Evolutionary conservation across 92 coral and sea anemone species (phyloP), one percentile per base, ranked within the genome.

Genomic region (Epizoanthus stellaris): DNA sequence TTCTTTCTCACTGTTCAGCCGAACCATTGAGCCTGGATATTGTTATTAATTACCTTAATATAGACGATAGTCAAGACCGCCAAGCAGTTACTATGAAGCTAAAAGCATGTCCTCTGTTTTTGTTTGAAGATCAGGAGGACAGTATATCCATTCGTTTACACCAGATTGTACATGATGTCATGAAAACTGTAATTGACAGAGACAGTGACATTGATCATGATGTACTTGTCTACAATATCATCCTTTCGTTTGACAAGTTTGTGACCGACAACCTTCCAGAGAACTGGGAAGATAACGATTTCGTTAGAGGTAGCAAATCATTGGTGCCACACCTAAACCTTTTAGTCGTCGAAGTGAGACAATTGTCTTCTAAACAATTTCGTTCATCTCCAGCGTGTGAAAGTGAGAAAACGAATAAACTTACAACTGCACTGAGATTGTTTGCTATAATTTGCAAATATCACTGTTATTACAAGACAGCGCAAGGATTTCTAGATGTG

Each of bases 21-120:
- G 77, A 73, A 23, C 20, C 77, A 16, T 12, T 73, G 77, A 42
- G 45, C 25, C 57, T 76, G 14, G 58, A 53, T 6, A 53, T 53
- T 53, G 14, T 53, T 6, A 53, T 13, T 53, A 53, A 53, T 53
- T 53, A 53, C 58, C 7, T 53, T 36, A 49, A n/a, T 36, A 12
- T 73, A 30, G 11, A 73, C 17, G 13, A 73, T 23, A 19, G 12
- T 17, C 25, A 40, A 36, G 57, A 40, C 40, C 19, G 40, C 17
- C 16, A n/a, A 49, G 66, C 42, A 54, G 17, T 47, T 49, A 17
- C 17, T 8, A 49, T 49, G 30, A 49, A 16, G 21, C 20, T 53
- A 13, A 6, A 53, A 53, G 7, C 25, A 23, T 23, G 25, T 23
- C 25, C 25, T 23, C 25, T 23, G 25, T 23, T 23, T 23, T 23